Percentiles rank a stretch among this genome's conserved stretches.
Conservation (phyloP, 2,888 invertebrate species). For the Drosophila subquinaria region DNA sequence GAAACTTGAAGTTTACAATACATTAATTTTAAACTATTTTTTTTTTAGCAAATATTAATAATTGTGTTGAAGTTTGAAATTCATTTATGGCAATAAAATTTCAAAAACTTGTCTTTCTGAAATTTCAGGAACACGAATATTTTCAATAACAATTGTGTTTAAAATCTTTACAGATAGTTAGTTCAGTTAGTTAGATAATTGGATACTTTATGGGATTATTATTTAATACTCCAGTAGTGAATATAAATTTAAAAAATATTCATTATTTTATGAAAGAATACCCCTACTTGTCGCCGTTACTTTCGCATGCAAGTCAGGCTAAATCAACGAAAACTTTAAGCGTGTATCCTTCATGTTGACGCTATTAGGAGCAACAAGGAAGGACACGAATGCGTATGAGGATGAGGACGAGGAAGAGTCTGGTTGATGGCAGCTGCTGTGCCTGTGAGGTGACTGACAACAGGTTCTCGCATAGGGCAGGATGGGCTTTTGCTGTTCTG, state of each 20-base stretch:
- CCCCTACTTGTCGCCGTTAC: neutral
- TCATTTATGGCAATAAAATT: no score
- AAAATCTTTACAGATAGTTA: no score
- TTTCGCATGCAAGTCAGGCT: slow-evolving; percentile 60
- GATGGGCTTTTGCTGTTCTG: slow-evolving; percentile 41
- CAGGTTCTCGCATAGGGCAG: slow-evolving; percentile 25
- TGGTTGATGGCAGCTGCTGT: slow-evolving; percentile 8
- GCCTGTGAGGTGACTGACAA: slow-evolving; percentile 29
- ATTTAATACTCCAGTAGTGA: no score
- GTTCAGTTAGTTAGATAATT: no score
- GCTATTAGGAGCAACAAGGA: slow-evolving; percentile 42
- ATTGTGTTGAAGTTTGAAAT: no score
- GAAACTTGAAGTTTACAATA: neutral
- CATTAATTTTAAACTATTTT: no score
- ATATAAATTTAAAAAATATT: no score
- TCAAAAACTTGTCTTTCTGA: no score
- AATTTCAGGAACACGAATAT: no score
- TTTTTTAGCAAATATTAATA: no score
- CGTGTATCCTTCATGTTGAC: slow-evolving; percentile 30
- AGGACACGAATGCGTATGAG: slow-evolving; percentile 20
- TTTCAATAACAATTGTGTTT: no score
- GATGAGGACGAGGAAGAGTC: slow-evolving; percentile 1
- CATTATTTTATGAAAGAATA: neutral
- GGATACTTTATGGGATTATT: no score
- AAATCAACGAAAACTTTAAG: slow-evolving; percentile 27